Evolutionary conservation across 2,888 invertebrate genomes (phyloP).

Genomic region (Acronicta psi): DNA sequence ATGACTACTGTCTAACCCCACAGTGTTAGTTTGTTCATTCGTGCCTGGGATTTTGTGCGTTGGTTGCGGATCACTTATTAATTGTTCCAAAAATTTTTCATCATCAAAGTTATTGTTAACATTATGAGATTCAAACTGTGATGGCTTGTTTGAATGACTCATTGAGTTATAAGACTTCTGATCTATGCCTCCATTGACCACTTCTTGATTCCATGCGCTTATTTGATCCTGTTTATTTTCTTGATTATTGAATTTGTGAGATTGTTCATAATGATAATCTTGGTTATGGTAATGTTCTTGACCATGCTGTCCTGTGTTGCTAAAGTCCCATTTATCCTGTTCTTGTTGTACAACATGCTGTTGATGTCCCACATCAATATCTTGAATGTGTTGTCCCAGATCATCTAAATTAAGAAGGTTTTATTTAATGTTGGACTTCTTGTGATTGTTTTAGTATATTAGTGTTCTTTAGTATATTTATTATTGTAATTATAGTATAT

Average conservation of each 20-base stretch:
- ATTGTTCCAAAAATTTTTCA: slow-evolving; percentile 8
- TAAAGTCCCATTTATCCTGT: slow-evolving; percentile 34
- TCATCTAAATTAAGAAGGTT: slow-evolving; percentile 57
- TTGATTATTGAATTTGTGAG: slow-evolving; percentile 20
- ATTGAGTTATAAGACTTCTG: slow-evolving; percentile 8
- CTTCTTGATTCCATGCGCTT: slow-evolving; percentile 34
- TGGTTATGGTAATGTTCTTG: slow-evolving; percentile 5
- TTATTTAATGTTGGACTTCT: slow-evolving; percentile 13
- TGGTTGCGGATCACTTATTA: slow-evolving; percentile 13
- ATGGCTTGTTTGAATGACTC: slow-evolving; percentile 4
- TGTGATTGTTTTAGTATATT: background rate
- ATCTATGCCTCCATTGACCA: background rate
- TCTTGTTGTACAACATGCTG: slow-evolving; percentile 24
- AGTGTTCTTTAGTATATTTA: background rate
- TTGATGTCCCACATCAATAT: slow-evolving; percentile 29
- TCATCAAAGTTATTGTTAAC: slow-evolving; percentile 2
- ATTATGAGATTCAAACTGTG: slow-evolving; percentile 11
- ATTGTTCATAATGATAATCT: slow-evolving; percentile 15
- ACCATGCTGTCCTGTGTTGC: slow-evolving; percentile 6
- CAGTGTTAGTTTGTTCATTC: slow-evolving; percentile 16
- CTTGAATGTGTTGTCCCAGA: slow-evolving; percentile 53
- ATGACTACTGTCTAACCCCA: no score
- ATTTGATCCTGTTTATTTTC: slow-evolving; percentile 21
- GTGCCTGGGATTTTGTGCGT: slow-evolving; percentile 5
- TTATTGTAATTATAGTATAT: background rate